phyloP scores from a whole-genome alignment of 2,113 vertebrate species.

The Ascaphus truei region DNA sequence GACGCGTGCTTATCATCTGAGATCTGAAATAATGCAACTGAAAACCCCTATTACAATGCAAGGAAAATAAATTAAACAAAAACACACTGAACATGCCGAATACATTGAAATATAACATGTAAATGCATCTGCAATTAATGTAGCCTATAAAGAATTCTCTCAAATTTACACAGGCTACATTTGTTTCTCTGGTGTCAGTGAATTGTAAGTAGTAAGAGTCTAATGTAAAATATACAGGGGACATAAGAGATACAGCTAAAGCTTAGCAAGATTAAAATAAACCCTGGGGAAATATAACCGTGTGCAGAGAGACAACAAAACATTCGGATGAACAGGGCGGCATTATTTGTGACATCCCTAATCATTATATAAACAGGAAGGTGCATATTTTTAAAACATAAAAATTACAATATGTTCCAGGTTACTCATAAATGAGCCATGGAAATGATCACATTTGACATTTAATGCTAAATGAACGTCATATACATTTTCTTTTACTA shows the following conservation, averaged over 20 bases:
- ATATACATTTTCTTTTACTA: no score
- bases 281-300: slow-evolving; percentile 19
- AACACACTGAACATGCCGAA: background rate
- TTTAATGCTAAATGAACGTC: no score
- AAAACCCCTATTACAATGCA: no score
- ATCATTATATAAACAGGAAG: slow-evolving; percentile 15
- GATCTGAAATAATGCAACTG: no score
- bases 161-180: slow-evolving; percentile 20
- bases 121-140: background rate
- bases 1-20: no score
- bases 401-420: background rate
- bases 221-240: slow-evolving; percentile 23
- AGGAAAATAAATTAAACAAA: no score
- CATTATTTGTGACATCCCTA: slow-evolving; percentile 6
- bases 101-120: background rate
- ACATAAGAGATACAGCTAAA: slow-evolving; percentile 9
- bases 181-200: slow-evolving; percentile 11
- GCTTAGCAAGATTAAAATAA: slow-evolving; percentile 21
- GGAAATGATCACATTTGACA: no score
- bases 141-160: background rate
- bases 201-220: slow-evolving; percentile 17
- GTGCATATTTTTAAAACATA: background rate
- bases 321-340: slow-evolving; percentile 15
- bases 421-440: no score
- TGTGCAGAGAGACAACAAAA: slow-evolving; percentile 6